Percentiles rank a stretch among this genome's conserved stretches.
These are phyloP conservation scores for Zaprionus davidi DNA, from an alignment of 1,140 invertebrate genomes.

Conservation along the genomic window DNA sequence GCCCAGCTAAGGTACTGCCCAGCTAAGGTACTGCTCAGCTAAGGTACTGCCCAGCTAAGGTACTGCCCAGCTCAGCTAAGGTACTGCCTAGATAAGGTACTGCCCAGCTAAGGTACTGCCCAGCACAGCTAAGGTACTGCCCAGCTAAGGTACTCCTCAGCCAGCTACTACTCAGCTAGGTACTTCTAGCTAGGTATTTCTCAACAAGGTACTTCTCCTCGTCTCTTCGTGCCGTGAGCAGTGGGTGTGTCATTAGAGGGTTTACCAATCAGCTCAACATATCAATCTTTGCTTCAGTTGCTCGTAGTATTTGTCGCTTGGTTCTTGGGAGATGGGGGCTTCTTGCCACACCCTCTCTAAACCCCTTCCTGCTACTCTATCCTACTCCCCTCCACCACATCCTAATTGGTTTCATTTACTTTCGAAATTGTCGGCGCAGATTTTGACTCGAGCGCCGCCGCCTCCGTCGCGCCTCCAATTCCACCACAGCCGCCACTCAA, in stretches of 20 bases:
- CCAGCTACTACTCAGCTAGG: background rate
- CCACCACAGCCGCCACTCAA: constrained; percentile 72
- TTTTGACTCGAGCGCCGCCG: constrained; percentile 70
- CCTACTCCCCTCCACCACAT: background rate
- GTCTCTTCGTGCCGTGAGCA: constrained; percentile 16
- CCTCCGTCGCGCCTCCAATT: constrained; percentile 56
- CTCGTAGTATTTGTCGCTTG: constrained; percentile 50
- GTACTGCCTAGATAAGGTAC: too few relatives aligned
- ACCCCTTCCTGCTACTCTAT: background rate
- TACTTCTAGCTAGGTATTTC: background rate
- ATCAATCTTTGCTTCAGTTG: constrained; percentile 29
- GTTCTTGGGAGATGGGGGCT: background rate
- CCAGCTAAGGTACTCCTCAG: background rate
- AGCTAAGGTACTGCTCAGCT: background rate
- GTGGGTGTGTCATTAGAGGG: constrained; percentile 32
- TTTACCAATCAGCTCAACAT: constrained; percentile 17
- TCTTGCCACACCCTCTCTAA: background rate
- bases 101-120: background rate
- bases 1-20: too few relatives aligned
- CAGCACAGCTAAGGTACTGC: background rate
- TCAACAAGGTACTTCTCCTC: background rate
- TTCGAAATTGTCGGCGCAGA: constrained; percentile 66
- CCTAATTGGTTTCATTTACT: constrained; percentile 54
- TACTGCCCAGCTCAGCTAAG: background rate
- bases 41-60: background rate